A percentile compares a stretch with the other conserved stretches of the same genome.
These are phyloP conservation scores for Bambusicola thoracicus DNA, from an alignment of 2,113 vertebrate genomes.

Conservation along the genomic window DNA sequence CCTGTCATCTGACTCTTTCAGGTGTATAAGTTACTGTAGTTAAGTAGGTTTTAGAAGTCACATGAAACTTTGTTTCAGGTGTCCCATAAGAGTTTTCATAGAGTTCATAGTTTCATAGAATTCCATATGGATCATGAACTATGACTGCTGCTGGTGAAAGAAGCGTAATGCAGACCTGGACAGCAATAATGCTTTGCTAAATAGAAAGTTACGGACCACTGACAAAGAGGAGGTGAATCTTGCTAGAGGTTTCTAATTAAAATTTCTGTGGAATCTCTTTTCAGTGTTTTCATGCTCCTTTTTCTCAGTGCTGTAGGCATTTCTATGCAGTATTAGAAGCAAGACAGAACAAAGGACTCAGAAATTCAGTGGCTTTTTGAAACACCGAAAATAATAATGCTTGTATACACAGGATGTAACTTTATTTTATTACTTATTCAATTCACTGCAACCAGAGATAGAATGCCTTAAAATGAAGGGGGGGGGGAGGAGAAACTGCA, in stretches of 20 bases:
- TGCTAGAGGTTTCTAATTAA: neutral
- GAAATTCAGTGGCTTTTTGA: neutral
- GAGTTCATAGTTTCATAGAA: no score
- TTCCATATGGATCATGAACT: neutral
- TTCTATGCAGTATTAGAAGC: neutral
- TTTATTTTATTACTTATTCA: neutral
- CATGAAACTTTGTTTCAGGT: neutral
- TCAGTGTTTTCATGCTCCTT: neutral
- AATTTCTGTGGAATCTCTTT: neutral
- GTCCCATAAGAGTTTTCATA: neutral
- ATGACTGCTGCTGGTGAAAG: neutral
- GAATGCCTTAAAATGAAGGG: neutral
- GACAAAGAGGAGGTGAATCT: neutral
- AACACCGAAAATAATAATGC: neutral
- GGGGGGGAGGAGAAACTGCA: no score
- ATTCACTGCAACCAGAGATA: neutral
- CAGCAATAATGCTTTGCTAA: neutral
- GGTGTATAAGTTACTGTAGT: neutral
- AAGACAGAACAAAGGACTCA: neutral
- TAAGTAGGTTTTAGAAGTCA: neutral
- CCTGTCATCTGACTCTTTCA: neutral
- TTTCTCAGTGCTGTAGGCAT: neutral
- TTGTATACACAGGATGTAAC: neutral
- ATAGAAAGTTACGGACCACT: neutral
- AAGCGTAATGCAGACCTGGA: fast-evolving